Conservation (phyloP, 2,113 vertebrate genomes). For the Poicephalus gulielmi region DNA sequence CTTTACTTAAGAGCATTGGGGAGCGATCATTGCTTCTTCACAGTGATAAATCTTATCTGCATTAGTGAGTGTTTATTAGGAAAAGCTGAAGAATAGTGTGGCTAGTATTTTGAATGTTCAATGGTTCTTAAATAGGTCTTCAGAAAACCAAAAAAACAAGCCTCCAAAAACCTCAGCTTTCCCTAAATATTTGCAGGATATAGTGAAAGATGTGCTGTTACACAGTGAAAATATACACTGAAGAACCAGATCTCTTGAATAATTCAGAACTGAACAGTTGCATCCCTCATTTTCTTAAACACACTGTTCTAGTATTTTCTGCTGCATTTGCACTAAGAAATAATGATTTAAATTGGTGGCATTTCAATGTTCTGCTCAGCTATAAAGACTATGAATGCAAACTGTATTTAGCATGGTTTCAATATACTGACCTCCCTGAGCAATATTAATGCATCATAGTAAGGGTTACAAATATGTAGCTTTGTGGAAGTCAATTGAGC, state of each 20-base stretch:
- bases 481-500: neutral
- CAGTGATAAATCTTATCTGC: neutral
- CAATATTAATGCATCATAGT: neutral
- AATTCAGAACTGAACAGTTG: neutral
- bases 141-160: neutral
- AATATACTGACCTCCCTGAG: neutral
- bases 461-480: neutral
- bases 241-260: neutral
- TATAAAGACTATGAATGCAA: neutral
- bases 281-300: neutral
- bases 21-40: neutral
- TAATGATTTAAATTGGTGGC: neutral
- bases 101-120: neutral
- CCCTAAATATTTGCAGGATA: neutral
- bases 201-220: rapidly evolving
- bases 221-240: neutral
- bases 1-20: neutral
- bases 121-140: neutral
- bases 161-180: neutral
- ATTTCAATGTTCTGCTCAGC: neutral
- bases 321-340: neutral
- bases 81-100: neutral
- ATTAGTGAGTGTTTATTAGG: neutral
- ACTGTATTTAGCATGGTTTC: neutral
- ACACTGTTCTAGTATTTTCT: neutral